Base-by-base conservation (phyloP, 2,113 vertebrate genomes). In the Tragulus kanchil region DNA sequence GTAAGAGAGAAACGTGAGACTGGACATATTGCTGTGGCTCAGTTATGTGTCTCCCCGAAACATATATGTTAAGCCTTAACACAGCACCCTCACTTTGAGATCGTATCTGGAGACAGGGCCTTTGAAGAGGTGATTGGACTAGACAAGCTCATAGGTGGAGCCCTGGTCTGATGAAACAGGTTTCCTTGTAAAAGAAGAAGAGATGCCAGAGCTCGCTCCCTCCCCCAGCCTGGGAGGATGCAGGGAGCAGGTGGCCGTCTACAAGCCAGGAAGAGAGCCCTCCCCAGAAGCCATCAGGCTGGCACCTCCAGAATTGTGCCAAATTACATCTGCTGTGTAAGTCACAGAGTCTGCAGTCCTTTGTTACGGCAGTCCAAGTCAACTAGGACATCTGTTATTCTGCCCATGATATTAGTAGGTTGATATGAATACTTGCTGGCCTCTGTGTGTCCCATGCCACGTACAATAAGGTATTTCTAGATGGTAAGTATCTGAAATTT, bases 151-250 rank as follows among this genome's bases (percentile, higher is more conserved):
- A 21, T 28, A 9, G 36, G 87, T 21, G 3, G n/a, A 19, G 3
- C 52, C 65, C 21, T 26, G 42, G 7, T 69, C 50, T 31, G 73
- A 14, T 13, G 17, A 31, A 56, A 14, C 56, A n/a, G 19, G 42
- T 67, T 8, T 54, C 65, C 58, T 89, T 26, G 17, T 23, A 3
- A 31, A 79, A 26, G 56, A 45, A 8, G 62, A 95, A 54, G 59
- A 7, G 31, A 28, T 2, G 11, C 3, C 69, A 48, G 13, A 50
- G 48, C 8, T 4, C 26, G 48, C 12, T 16, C 26, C 19, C 31
- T 45, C 19, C 1, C 0, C 0, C 6, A 8, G 36, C 23, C 1
- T 9, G 28, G 69, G 10, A 79, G 21, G 36, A 65, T n/a, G 59
- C 52, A 36, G 28, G 3, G 14, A 28, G 45, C 56, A 78, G 65